Percentiles rank a stretch among this genome's conserved stretches.
These are phyloP conservation scores for Aphidius colemani DNA, from an alignment of 2,888 invertebrate species.

Conservation along the genomic window DNA sequence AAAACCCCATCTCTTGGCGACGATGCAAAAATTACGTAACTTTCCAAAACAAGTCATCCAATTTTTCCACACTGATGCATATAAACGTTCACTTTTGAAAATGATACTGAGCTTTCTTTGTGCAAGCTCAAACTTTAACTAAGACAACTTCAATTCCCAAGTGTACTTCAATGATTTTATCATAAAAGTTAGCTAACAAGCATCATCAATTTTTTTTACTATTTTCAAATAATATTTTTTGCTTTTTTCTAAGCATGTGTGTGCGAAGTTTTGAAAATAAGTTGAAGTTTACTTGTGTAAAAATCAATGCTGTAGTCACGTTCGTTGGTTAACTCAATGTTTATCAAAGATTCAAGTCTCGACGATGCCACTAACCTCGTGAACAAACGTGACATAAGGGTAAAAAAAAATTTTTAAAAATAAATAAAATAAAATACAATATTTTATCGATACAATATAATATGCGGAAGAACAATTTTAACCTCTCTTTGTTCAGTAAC, in stretches of 20 bases:
- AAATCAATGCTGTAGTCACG: conserved; percentile 21
- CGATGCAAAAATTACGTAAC: conserved; percentile 8
- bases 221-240: too few relatives aligned
- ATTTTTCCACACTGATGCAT: conserved; percentile 15
- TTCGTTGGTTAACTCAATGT: conserved; percentile 15
- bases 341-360: conserved; percentile 27
- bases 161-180: too few relatives aligned
- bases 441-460: conserved; percentile 2
- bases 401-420: conserved; percentile 31
- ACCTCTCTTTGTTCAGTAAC: conserved; percentile 22
- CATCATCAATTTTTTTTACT: too few relatives aligned
- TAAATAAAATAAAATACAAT: conserved; percentile 16
- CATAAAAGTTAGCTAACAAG: too few relatives aligned
- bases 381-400: conserved; percentile 14
- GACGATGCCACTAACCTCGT: conserved; percentile 17
- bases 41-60: neutral
- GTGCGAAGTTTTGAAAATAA: too few relatives aligned
- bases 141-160: too few relatives aligned
- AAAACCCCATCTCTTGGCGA: conserved; percentile 22
- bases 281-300: neutral
- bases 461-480: conserved; percentile 19
- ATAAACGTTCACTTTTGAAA: conserved; percentile 1
- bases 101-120: neutral
- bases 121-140: too few relatives aligned
- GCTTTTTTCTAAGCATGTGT: too few relatives aligned